Conservation (phyloP, 2,888 invertebrate genomes). For the Brachyptera risi region DNA sequence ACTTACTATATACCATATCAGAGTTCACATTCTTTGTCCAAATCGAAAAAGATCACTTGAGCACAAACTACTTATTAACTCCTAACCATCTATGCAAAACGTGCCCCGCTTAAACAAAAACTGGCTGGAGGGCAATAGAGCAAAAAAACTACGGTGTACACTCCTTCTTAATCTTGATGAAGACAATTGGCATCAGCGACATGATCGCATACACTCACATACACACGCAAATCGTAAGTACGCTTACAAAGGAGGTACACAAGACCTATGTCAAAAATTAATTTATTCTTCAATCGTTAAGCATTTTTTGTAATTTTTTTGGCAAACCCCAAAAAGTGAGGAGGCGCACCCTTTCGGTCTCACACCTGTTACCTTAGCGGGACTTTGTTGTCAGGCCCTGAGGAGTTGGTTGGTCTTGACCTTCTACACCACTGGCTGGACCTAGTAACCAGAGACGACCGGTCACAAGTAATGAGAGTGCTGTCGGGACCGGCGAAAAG, state of each 20-base stretch:
- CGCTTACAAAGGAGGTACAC: neutral
- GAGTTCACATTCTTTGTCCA: slow-evolving; percentile 18
- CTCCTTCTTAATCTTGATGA: neutral
- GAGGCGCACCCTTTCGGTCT: neutral
- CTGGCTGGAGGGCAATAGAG: slow-evolving; percentile 1
- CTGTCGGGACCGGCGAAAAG: too few species aligned
- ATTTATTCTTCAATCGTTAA: slow-evolving; percentile 5
- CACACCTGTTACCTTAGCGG: slow-evolving; percentile 9
- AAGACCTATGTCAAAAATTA: slow-evolving; percentile 1
- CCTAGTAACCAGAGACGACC: too few species aligned
- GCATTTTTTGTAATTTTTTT: slow-evolving; percentile 1
- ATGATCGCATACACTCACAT: too few species aligned
- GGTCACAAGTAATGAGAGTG: too few species aligned
- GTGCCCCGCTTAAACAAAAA: slow-evolving; percentile 3
- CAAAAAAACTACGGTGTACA: neutral
- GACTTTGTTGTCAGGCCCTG: neutral
- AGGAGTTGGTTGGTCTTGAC: neutral
- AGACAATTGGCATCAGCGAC: neutral
- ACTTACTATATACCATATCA: neutral
- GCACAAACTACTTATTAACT: slow-evolving; percentile 14
- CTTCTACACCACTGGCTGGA: too few species aligned
- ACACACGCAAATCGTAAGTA: neutral
- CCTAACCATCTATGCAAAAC: slow-evolving; percentile 15
- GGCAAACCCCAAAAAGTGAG: neutral
- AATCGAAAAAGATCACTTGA: slow-evolving; percentile 16